phyloP scores from a whole-genome alignment of 2,113 vertebrate species.

The Brachyhypopomus gauderio region DNA sequence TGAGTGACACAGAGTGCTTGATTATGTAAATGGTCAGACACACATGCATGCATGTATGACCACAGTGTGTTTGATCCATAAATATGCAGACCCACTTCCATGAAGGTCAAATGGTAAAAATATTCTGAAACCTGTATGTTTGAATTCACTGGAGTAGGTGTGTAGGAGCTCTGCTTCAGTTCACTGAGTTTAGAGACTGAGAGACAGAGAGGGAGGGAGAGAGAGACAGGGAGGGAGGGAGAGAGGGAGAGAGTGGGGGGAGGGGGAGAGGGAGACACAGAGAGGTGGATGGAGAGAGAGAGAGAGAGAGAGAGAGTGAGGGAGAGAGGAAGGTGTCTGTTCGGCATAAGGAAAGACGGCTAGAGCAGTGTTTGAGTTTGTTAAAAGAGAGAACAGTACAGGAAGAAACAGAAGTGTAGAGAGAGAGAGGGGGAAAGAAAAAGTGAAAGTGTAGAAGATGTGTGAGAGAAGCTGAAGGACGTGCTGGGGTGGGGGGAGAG shows the following conservation, averaged over 20 bases:
- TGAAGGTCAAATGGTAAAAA: neutral
- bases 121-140: neutral
- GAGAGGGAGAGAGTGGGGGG: neutral
- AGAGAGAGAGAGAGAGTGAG: neutral
- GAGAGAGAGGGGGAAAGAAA: neutral
- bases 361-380: slow-evolving; percentile 28
- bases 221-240: neutral
- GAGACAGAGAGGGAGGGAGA: neutral
- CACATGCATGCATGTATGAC: neutral
- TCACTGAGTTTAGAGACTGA: slow-evolving; percentile 12
- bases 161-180: slow-evolving; percentile 24
- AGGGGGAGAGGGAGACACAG: no score
- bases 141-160: slow-evolving; percentile 6
- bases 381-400: neutral
- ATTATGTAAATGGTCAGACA: no score
- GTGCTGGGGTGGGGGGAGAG: neutral
- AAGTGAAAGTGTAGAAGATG: neutral
- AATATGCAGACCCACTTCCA: neutral
- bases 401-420: slow-evolving; percentile 1
- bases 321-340: neutral
- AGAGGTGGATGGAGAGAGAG: neutral
- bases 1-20: no score
- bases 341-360: neutral
- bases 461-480: neutral
- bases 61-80: neutral